Base-by-base conservation (phyloP, 2,888 invertebrate genomes). In the Chesias legatella region DNA sequence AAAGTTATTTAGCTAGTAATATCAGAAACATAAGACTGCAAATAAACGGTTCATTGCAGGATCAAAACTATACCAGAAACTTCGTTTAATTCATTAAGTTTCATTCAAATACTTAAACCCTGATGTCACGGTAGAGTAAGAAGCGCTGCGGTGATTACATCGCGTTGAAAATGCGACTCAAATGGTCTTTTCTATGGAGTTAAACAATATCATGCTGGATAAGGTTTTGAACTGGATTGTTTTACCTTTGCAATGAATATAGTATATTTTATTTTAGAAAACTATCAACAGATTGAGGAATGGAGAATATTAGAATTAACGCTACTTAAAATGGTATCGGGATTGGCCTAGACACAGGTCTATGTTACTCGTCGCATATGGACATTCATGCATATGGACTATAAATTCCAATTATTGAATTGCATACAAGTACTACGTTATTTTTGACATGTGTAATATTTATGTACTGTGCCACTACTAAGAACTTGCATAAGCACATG, bases 81-180 rank as follows among this genome's bases (percentile, higher is more conserved):
- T 43, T 41, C 35, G 41, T 26, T 29, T 17, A 9, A 30, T 36
- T 40, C 38, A 53, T 33, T 39, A 39, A 53, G 53, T 39, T 48
- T 44, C 46, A 46, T 46, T 46, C 43, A 42, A 48, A 48, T 37
- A 45, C 48, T 44, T 41, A 48, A 46, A 48, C 44, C 44, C 44
- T 45, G 45, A 53, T 48, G 37, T 48, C 37, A 46, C 43, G 40
- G 48, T 42, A 33, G 35, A 47, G 43, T 48, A 48, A n/a, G n/a
- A n/a, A 46, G 48, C 41, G 33, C 28, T 32, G 40, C 20, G 27
- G 37, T 46, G 50, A 50, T 48, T 51, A 48, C 39, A 34, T 38
- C 39, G 33, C 27, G 37, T 43, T 42, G 43, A 35, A 25, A 38
- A 45, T 53, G 43, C 46, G 37, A 46, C 48, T 50, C 21, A 24